Evolutionary conservation across 1,140 invertebrate species (phyloP).

Genomic region (Maniola jurtina): DNA sequence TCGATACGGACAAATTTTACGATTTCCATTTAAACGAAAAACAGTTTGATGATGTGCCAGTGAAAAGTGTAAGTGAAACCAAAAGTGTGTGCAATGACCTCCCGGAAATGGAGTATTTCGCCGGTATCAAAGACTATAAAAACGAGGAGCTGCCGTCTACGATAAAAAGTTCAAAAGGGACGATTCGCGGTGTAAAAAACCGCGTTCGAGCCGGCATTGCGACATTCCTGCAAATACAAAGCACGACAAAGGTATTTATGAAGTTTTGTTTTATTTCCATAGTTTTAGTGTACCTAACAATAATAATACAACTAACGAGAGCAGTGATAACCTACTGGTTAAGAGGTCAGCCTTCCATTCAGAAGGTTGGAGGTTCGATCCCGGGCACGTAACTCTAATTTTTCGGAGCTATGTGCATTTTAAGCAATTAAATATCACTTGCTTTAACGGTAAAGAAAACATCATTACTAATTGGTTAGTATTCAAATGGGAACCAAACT

Average conservation of each 20-base stretch:
- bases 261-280: constrained; percentile 37
- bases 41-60: constrained; percentile 78
- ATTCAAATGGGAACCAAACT: too few relatives aligned
- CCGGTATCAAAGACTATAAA: constrained; percentile 88
- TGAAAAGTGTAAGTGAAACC: constrained; percentile 69
- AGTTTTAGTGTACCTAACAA: constrained; percentile 3
- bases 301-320: too few relatives aligned
- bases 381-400: too few relatives aligned
- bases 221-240: constrained; percentile 92
- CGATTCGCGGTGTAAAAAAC: constrained; percentile 95
- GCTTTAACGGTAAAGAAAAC: too few relatives aligned
- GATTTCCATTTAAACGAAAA: constrained; percentile 91
- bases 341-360: too few relatives aligned
- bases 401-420: too few relatives aligned
- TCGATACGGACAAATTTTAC: constrained; percentile 88
- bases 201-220: constrained; percentile 95
- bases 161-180: constrained; percentile 93
- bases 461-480: too few relatives aligned
- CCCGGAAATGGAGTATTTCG: constrained; percentile 85
- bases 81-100: constrained; percentile 65
- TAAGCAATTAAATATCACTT: too few relatives aligned
- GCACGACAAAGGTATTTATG: constrained; percentile 78
- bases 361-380: too few relatives aligned
- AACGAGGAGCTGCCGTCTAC: constrained; percentile 83
- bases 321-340: too few relatives aligned